phyloP scores from a whole-genome alignment of 2,113 vertebrate species.

The Hiodon alosoides region DNA sequence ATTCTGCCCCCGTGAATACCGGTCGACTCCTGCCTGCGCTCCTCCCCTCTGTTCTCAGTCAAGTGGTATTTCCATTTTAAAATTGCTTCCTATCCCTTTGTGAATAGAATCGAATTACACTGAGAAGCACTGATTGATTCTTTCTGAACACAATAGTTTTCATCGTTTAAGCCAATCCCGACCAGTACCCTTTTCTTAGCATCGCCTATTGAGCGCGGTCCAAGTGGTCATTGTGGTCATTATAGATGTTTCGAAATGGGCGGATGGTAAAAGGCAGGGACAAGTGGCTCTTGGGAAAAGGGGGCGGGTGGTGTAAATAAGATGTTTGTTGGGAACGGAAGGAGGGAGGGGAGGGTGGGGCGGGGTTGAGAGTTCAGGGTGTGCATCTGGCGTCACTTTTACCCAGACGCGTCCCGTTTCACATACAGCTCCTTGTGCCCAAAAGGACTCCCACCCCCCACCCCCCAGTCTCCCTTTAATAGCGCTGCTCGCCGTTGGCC shows the following conservation, averaged over 20 bases:
- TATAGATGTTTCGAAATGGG: slow-evolving; percentile 50
- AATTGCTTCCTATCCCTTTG: slow-evolving; percentile 64
- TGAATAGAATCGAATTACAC: slow-evolving; percentile 66
- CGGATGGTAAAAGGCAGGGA: slow-evolving; percentile 42
- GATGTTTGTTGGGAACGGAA: neutral
- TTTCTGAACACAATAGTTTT: slow-evolving; percentile 63
- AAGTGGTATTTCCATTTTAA: slow-evolving; percentile 69
- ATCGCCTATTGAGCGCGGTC: slow-evolving; percentile 50
- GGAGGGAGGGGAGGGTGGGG: neutral
- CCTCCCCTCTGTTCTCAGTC: slow-evolving; percentile 50
- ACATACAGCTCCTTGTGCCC: slow-evolving; percentile 3
- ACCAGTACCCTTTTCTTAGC: slow-evolving; percentile 41
- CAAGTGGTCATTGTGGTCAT: slow-evolving; percentile 49
- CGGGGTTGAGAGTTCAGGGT: slow-evolving; percentile 40
- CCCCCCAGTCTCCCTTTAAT: slow-evolving; percentile 17
- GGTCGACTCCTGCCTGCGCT: slow-evolving; percentile 11
- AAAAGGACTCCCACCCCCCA: neutral
- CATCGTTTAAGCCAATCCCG: slow-evolving; percentile 50
- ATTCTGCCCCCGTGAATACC: slow-evolving; percentile 16
- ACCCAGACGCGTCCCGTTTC: slow-evolving; percentile 23
- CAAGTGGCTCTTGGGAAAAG: slow-evolving; percentile 21
- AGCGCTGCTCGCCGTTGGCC: neutral
- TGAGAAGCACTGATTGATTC: slow-evolving; percentile 68
- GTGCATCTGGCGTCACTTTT: neutral
- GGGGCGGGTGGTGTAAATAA: slow-evolving; percentile 17